Evolutionary conservation across 2,113 vertebrate species (phyloP).

Genomic region (Apodemus speciosus): DNA sequence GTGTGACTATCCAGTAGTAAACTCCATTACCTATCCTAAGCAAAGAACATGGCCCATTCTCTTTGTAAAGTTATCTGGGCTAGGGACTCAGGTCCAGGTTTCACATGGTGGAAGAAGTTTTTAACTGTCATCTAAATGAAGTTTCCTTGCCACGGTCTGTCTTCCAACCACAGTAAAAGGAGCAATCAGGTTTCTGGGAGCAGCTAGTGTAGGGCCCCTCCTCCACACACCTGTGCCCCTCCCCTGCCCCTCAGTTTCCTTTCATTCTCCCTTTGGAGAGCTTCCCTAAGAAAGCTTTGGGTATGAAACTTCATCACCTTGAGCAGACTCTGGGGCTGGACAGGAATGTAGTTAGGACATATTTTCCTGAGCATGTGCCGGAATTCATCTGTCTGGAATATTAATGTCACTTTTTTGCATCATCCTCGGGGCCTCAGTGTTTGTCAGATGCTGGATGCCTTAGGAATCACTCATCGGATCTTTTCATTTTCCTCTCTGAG

Average conservation of each 20-base stretch:
- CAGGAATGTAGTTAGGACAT: constrained; percentile 43
- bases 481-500: constrained; percentile 16
- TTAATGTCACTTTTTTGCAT: constrained; percentile 54
- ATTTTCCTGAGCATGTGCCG: constrained; percentile 70
- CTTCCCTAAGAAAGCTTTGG: not conserved
- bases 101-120: not conserved
- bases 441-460: constrained; percentile 33
- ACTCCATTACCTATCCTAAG: not conserved
- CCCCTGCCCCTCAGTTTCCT: not conserved
- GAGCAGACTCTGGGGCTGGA: constrained; percentile 35
- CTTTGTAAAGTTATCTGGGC: not conserved
- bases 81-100: not conserved
- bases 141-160: constrained; percentile 29
- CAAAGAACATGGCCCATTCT: too few species aligned
- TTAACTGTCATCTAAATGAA: not conserved
- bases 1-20: too few species aligned
- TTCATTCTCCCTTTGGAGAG: constrained; percentile 34
- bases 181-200: not conserved
- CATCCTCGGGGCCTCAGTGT: constrained; percentile 21
- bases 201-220: not conserved
- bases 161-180: not conserved
- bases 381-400: constrained; percentile 58
- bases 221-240: not conserved
- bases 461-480: constrained; percentile 37
- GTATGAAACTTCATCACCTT: constrained; percentile 57